Percentiles rank a stretch among this genome's conserved stretches.
Evolutionary conservation across 1,140 invertebrate species (phyloP).

Genomic region (Drosophila sp.): DNA sequence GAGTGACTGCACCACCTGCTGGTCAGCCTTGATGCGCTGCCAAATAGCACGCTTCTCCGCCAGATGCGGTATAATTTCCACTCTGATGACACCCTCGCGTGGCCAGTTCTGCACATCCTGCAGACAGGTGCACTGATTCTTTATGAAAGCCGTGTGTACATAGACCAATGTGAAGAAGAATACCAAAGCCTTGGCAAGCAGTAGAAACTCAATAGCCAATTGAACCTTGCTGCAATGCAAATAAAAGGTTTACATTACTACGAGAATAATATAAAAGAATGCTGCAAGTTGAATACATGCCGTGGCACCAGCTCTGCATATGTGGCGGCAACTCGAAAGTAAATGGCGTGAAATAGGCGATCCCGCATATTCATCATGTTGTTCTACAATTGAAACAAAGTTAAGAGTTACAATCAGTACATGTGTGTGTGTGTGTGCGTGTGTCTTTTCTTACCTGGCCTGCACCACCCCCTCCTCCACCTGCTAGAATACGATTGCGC

Average conservation of each 20-base stretch:
- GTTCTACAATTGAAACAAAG: conserved; percentile 86
- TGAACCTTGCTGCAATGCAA: conserved; percentile 88
- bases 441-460: conserved; percentile 54
- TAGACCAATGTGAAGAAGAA: conserved; percentile 97
- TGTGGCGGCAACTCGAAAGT: conserved; percentile 94
- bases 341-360: conserved; percentile 97
- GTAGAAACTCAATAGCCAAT: conserved; percentile 95
- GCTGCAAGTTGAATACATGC: conserved; percentile 42
- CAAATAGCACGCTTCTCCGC: conserved; percentile 91
- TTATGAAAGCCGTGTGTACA: conserved; percentile 97
- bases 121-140: conserved; percentile 96
- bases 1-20: conserved; percentile 57
- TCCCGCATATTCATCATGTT: conserved; percentile 94
- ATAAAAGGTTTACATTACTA: background rate
- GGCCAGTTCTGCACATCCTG: conserved; percentile 97
- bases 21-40: conserved; percentile 86
- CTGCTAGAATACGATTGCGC: conserved; percentile 57
- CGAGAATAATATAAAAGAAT: background rate
- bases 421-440: conserved; percentile 5
- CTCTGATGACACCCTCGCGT: conserved; percentile 95
- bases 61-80: conserved; percentile 96
- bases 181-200: conserved; percentile 94
- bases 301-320: conserved; percentile 95
- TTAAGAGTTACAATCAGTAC: conserved; percentile 28
- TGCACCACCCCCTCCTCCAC: conserved; percentile 34